Base-by-base conservation (phyloP, 2,113 vertebrate species). In the Tichodroma muraria region DNA sequence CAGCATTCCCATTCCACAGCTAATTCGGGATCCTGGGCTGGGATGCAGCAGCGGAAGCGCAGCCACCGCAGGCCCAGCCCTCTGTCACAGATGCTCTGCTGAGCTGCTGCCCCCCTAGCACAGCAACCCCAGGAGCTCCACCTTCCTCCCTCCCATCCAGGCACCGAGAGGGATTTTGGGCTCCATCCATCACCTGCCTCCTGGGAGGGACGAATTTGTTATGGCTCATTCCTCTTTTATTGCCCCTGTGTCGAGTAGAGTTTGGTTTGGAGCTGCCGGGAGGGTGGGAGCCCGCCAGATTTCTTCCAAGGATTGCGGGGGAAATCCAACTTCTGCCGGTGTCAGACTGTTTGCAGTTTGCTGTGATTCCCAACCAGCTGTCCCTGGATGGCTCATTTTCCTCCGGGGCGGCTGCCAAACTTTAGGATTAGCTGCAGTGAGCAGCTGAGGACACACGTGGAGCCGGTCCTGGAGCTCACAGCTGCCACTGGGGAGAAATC, bases 281-380 rank as follows among this genome's bases (percentile, higher is more conserved):
- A 31, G 66, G 63, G 53, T 23, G 30, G 24, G 49, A 90, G 22
- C 79, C 33, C 3, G 9, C 64, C 92, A 86, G 88, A 52, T 59
- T 85, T 35, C 6, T 85, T 33, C 6, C 68, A 30, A 42, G 59
- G 45, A 57, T 35, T 47, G 80, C 2, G 53, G 85, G 92, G 72
- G 80, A 88, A 77, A 54, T 24, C 17, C 22, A 6, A 21, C 85
- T 79, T 47, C 60, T 94, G 85, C 72, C 24, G 18, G 50, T 90
- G 94, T 91, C 93, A 92, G 89, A 76, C 91, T 66, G 90, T 66
- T 90, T 56, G 91, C 86, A 54, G 86, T 31, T 64, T 27, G 65
- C 94, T 56, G 9, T 17, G 50, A 9, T 77, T 92, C 89, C 80
- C 93, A 33, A 6, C 49, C 95, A 97, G 95, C 96, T 97, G 95